A percentile compares a stretch with the other conserved stretches of the same genome.
Evolutionary conservation across 2,113 vertebrate genomes (phyloP).

Genomic region (Anarhynchus alexandrinus): DNA sequence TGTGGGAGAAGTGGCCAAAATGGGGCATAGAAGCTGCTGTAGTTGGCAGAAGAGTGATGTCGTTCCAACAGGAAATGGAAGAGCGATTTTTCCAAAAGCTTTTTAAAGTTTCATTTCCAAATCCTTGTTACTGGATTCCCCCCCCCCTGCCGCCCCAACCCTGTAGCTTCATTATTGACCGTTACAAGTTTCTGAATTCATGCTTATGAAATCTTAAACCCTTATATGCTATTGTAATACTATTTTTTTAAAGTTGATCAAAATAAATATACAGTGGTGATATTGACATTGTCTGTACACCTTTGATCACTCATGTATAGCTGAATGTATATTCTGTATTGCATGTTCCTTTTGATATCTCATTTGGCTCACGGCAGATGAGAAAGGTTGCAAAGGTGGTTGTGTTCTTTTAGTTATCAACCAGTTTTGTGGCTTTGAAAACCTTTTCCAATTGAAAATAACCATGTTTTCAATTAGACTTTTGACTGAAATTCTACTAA

Average conservation of each 20-base stretch:
- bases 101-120: background rate
- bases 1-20: slow-evolving; percentile 35
- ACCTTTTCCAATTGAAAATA: background rate
- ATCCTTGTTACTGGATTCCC: background rate
- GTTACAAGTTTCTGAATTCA: background rate
- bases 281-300: background rate
- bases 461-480: background rate
- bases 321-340: background rate
- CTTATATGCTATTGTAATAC: background rate
- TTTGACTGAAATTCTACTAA: background rate
- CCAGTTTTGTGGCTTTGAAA: background rate
- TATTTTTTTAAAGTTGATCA: background rate
- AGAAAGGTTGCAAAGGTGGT: background rate
- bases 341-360: background rate
- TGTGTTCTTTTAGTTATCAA: background rate
- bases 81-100: background rate
- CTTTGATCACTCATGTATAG: background rate
- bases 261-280: background rate
- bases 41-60: slow-evolving; percentile 19
- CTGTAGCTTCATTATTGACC: background rate
- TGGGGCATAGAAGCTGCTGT: background rate
- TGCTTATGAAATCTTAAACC: background rate
- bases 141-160: no score
- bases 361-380: background rate
- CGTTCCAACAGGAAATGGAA: background rate